A percentile compares a stretch with the other conserved stretches of the same genome.
These are phyloP conservation scores for Cyrtonyx montezumae DNA, from an alignment of 2,113 vertebrate genomes.

Conservation along the genomic window DNA sequence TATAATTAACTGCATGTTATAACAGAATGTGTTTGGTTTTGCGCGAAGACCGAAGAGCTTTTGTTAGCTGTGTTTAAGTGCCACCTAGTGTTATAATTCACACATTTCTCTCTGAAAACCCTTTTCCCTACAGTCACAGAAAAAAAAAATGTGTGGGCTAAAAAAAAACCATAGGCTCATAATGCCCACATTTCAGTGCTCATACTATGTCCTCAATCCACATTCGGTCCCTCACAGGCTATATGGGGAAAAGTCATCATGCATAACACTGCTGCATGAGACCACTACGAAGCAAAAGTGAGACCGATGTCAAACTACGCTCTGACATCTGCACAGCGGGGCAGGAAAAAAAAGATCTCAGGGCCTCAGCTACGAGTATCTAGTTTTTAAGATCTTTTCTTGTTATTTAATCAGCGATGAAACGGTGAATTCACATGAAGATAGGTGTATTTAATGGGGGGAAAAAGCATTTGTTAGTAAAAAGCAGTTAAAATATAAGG, in stretches of 20 bases:
- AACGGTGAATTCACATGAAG: background rate
- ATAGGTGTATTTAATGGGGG: background rate
- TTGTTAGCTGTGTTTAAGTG: slow-evolving; percentile 80
- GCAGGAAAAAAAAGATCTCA: background rate
- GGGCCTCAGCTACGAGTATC: background rate
- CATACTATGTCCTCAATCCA: background rate
- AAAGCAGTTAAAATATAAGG: background rate
- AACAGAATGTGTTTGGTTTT: slow-evolving; percentile 64
- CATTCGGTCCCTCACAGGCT: background rate
- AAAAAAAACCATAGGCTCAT: background rate
- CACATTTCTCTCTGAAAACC: slow-evolving; percentile 20
- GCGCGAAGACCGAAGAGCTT: slow-evolving; percentile 11
- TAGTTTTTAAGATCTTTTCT: background rate
- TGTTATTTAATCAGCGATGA: background rate
- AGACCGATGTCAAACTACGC: no score
- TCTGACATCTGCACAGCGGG: rapidly evolving
- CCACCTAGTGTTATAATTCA: slow-evolving; percentile 80
- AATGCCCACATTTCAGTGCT: background rate
- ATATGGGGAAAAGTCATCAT: background rate
- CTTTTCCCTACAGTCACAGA: background rate
- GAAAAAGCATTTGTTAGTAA: background rate
- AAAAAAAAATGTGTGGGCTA: background rate
- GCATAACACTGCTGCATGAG: background rate
- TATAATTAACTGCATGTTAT: slow-evolving; percentile 75
- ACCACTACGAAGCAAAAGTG: no score